Evolutionary conservation across 2,888 invertebrate species (phyloP), one percentile per base, ranked within the genome.

Genomic region (Rambutsinella grinnellia): DNA sequence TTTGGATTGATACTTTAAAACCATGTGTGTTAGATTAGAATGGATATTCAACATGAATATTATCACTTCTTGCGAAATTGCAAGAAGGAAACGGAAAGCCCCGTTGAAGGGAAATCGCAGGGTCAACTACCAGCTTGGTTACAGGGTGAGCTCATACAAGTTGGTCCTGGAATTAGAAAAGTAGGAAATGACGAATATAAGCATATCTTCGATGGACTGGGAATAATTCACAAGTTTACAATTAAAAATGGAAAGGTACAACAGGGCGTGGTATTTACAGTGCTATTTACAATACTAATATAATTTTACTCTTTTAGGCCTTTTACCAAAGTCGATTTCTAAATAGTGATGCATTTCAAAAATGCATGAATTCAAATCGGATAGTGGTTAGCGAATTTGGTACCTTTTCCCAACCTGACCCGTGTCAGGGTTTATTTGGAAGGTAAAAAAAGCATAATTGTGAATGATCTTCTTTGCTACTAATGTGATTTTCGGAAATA

Each of bases 281-380:
- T n/a, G n/a, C n/a, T n/a, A n/a, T n/a, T n/a, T n/a, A n/a, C n/a
- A 36, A 36, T 36, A 36, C 5, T 36, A 36, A 36, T 36, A 36
- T 13, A 5, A 44, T 24, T 19, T 17, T 71, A 21, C 23, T 24
- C 5, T 49, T 44, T 0, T 86, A 87, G 19, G 93, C 93, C 2
- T 93, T 92, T 0, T 96, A 96, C 86, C 94, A 94, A 85, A 92
- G 91, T 84, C 89, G 92, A 61, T 93, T 93, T 84, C 87, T 96
- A 0, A 89, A 90, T 83, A 92, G 93, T 2, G 90, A 92, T 72
- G 90, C 93, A 0, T 90, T 90, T 84, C 91, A 90, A 84, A 91
- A 70, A 44, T 75, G 71, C 49, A 70, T 86, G 79, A 85, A 85
- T 17, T 86, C 87, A 2, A 84, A 87, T 23, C 82, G 86, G 51